A percentile compares a stretch with the other conserved stretches of the same genome.
phyloP scores from a whole-genome alignment of 2,888 invertebrate species.

The Hirtodrosophila confusa region DNA sequence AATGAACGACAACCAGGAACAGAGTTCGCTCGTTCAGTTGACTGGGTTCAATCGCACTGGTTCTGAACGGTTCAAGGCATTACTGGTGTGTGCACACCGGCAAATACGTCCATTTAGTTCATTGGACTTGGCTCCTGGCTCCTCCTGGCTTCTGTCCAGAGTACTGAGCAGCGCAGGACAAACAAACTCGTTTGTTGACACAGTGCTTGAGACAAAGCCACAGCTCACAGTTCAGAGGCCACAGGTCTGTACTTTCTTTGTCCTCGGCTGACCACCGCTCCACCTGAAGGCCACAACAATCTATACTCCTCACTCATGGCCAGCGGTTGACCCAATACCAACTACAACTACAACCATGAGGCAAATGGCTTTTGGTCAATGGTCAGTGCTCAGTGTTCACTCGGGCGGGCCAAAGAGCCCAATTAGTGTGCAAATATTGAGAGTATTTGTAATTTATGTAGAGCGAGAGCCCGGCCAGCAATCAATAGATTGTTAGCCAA shows the following conservation, averaged over 20 bases:
- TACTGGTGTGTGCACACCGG: constrained; percentile 30
- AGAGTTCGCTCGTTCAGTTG: too few relatives aligned
- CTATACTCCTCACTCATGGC: constrained; percentile 65
- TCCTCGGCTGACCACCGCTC: constrained; percentile 5
- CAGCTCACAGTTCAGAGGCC: constrained; percentile 2
- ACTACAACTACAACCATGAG: constrained; percentile 2
- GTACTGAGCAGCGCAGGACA: constrained; percentile 41
- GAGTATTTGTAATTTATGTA: constrained; percentile 56
- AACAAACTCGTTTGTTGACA: constrained; percentile 72
- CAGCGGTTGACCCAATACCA: constrained; percentile 34
- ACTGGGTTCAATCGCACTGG: too few relatives aligned
- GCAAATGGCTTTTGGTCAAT: constrained; percentile 44
- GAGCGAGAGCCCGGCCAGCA: too few relatives aligned
- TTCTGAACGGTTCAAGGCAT: too few relatives aligned
- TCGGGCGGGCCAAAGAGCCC: constrained; percentile 54
- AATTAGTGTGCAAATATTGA: constrained; percentile 78
- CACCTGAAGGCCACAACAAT: constrained; percentile 56
- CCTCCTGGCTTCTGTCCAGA: not conserved
- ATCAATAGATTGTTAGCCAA: too few relatives aligned
- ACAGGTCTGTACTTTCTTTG: constrained; percentile 13
- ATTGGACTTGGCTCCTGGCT: constrained; percentile 59
- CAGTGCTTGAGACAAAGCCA: constrained; percentile 67
- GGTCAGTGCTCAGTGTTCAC: constrained; percentile 32
- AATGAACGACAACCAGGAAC: too few relatives aligned
- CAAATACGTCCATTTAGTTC: constrained; percentile 69